These are phyloP conservation scores for Nebria brevicollis DNA, from an alignment of 2,888 invertebrate genomes.

Conservation along the genomic window DNA sequence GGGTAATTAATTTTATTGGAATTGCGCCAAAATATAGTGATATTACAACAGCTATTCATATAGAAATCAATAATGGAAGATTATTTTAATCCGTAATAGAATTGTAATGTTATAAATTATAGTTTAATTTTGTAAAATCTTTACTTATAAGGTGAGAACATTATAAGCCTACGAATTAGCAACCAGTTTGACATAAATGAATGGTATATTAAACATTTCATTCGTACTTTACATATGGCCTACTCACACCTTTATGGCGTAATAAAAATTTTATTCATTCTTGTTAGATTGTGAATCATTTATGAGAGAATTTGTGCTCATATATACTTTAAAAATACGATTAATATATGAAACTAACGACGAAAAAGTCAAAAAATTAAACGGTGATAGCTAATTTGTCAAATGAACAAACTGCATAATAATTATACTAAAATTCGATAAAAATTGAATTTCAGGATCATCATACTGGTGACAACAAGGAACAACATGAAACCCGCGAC, in stretches of 20 bases:
- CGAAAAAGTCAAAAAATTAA: too few species aligned
- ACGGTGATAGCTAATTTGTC: too few species aligned
- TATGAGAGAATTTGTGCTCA: neutral
- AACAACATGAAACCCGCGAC: conserved; percentile 41
- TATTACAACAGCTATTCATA: neutral
- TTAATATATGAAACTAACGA: too few species aligned
- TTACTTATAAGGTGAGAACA: neutral
- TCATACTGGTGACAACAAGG: conserved; percentile 41
- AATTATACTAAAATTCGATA: neutral
- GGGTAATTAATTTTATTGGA: too few species aligned
- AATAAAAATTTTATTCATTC: neutral
- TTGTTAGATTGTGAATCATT: neutral
- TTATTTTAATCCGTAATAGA: neutral
- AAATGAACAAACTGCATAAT: neutral
- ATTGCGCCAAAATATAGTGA: too few species aligned
- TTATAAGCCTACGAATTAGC: conserved; percentile 4
- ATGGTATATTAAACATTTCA: neutral
- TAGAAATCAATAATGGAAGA: neutral
- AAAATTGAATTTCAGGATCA: conserved; percentile 19
- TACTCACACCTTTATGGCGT: neutral
- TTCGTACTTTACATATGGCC: neutral
- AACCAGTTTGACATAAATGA: neutral
- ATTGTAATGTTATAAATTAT: too few species aligned
- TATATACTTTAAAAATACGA: too few species aligned
- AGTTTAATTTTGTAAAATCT: neutral